Conservation (phyloP, 1,140 invertebrate species). For the Sminthurides bifidus region DNA sequence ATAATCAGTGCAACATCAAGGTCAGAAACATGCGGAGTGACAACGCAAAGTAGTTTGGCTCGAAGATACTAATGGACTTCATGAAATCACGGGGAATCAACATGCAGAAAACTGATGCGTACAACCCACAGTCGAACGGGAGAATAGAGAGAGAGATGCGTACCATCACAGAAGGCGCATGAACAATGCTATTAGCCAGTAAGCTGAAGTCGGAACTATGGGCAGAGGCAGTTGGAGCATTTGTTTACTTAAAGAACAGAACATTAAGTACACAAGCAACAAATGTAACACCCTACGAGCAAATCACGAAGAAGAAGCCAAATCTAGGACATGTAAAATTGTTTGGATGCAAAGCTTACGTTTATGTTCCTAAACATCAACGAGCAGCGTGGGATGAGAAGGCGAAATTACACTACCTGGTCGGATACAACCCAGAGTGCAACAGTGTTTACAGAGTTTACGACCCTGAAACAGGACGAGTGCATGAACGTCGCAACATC, state of each 20-base stretch:
- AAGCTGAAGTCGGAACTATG: not conserved
- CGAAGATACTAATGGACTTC: not conserved
- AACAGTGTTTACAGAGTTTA: constrained; percentile 1
- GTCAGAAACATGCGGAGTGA: constrained; percentile 16
- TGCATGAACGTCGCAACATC: too few relatives aligned
- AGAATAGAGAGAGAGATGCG: not conserved
- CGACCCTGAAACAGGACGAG: not conserved
- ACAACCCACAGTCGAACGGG: not conserved
- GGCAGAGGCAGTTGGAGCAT: not conserved
- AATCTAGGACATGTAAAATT: constrained; percentile 1
- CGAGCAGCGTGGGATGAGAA: not conserved
- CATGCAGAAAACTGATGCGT: constrained; percentile 19
- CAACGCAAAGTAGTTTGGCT: constrained; percentile 21
- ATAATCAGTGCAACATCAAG: not conserved
- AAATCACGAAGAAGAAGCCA: not conserved
- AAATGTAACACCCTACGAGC: constrained; percentile 7
- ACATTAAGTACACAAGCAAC: not conserved
- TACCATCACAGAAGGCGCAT: not conserved
- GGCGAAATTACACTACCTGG: not conserved
- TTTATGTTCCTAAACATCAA: not conserved
- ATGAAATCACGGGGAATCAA: constrained; percentile 26
- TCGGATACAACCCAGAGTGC: constrained; percentile 7
- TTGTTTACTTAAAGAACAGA: constrained; percentile 1
- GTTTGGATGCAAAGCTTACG: constrained; percentile 1
- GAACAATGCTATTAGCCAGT: not conserved